Conservation (phyloP, 2,888 invertebrate species). For the Melanchra persicariae region DNA sequence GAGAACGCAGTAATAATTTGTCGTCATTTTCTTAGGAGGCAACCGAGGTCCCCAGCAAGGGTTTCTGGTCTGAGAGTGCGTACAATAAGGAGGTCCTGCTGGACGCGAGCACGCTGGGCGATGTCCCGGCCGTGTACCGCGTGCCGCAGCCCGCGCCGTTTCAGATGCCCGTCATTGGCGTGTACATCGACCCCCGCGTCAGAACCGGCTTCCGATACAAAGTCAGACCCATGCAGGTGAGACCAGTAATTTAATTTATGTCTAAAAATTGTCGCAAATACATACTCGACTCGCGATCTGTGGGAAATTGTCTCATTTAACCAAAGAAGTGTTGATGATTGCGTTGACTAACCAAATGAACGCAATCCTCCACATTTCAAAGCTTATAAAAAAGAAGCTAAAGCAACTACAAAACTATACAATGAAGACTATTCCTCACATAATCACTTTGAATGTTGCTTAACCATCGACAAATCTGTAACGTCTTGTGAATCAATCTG, state of each 20-base stretch:
- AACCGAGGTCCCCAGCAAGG: slow-evolving; percentile 77
- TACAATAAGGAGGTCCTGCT: slow-evolving; percentile 84
- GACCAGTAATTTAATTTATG: slow-evolving; percentile 79
- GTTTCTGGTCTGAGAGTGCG: slow-evolving; percentile 78
- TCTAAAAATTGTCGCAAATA: slow-evolving; percentile 68
- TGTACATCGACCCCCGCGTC: slow-evolving; percentile 93
- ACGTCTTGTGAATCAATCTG: slow-evolving; percentile 72
- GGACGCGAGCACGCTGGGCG: slow-evolving; percentile 91
- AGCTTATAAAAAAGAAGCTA: slow-evolving; percentile 20
- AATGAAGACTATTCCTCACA: slow-evolving; percentile 77
- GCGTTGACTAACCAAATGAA: slow-evolving; percentile 69
- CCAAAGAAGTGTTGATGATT: slow-evolving; percentile 85
- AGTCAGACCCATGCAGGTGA: slow-evolving; percentile 92
- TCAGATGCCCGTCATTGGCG: slow-evolving; percentile 93
- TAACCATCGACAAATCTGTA: slow-evolving; percentile 79
- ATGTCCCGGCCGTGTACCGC: slow-evolving; percentile 92
- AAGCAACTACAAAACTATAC: slow-evolving; percentile 15
- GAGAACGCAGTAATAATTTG: slow-evolving; percentile 36
- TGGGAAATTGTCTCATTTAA: slow-evolving; percentile 78
- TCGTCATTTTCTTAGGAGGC: slow-evolving; percentile 77
- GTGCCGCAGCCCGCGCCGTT: slow-evolving; percentile 91
- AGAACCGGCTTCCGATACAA: slow-evolving; percentile 94
- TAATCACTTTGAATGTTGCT: slow-evolving; percentile 82
- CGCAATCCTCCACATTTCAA: slow-evolving; percentile 87
- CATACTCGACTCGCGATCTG: slow-evolving; percentile 72